Conservation (phyloP, 2,113 vertebrate genomes). For the Phalacrocorax carbo region DNA sequence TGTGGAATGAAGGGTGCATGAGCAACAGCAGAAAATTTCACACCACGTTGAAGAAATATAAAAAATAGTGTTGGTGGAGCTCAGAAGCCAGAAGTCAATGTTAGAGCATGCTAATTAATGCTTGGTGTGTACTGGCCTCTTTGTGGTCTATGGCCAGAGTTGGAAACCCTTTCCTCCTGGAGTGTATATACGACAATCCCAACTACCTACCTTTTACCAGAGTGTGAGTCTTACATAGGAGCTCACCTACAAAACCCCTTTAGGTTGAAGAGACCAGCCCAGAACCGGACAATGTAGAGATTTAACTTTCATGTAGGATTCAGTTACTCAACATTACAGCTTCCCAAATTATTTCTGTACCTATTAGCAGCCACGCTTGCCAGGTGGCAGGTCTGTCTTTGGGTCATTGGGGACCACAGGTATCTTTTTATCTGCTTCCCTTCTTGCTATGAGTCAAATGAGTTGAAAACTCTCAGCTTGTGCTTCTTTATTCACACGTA, state of each 20-base stretch:
- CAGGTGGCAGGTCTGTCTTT: background rate
- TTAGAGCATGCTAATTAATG: background rate
- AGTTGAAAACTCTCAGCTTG: background rate
- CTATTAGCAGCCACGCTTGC: background rate
- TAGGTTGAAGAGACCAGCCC: background rate
- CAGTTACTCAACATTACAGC: background rate
- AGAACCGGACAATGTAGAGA: background rate
- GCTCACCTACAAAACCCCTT: background rate
- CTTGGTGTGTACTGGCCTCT: background rate
- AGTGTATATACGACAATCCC: background rate
- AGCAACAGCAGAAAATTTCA: background rate
- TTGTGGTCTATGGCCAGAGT: background rate
- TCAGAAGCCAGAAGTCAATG: background rate
- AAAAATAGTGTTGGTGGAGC: background rate
- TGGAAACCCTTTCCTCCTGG: background rate
- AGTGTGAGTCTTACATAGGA: rapidly evolving
- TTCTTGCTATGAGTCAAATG: background rate
- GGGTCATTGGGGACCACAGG: background rate
- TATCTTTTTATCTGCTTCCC: background rate
- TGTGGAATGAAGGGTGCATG: background rate
- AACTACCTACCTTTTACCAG: background rate
- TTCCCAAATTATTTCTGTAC: background rate
- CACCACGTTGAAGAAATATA: background rate
- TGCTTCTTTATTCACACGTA: background rate
- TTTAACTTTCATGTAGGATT: background rate